Base-by-base conservation (phyloP, 2,888 invertebrate genomes). In the Amblyjoppa proteus region DNA sequence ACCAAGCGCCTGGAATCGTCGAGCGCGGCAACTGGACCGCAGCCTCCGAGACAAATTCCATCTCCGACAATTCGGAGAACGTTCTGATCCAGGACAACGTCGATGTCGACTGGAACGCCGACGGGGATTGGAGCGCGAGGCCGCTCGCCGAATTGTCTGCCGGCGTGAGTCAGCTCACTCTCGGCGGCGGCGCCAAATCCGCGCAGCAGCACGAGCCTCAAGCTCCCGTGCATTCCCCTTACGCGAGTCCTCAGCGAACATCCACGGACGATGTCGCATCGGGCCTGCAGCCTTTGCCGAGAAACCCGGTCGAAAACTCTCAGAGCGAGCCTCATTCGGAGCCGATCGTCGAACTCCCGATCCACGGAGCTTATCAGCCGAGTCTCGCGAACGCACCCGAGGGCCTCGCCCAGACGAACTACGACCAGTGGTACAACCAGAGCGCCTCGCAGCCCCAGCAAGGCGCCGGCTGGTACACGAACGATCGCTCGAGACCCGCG, bases 351-450 rank as follows among this genome's bases (percentile, higher is more conserved):
- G 82, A 81, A 38, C 28, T 70, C 31, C 45, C 69, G 7, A 16
- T 31, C 16, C 81, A 77, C 51, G 76, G 71, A 64, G 13, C 77
- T 13, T 84, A 85, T 81, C 77, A 82, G 28, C 73, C 69, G 1
- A 85, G 76, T 45, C 76, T 64, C 3, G 77, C 70, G 1, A 88
- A 88, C 41, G 2, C 78, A 41, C 78, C 45, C 87, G 89, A 28
- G 85, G 88, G 81, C 25, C 34, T 84, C 31, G 68, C 89, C 4
- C 89, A 89, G 56, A 88, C 89, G 16, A 91, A 90, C 41, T 94
- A 93, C 45, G 94, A 94, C 84, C 93, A 93, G 25, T 94, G 94
- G 94, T 94, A 94, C 81, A 94, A 93, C 56, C 92, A 92, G 49
- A 91, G 85, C 71, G 74, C 89, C 3, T 61, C 91, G 25, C 86